Base-by-base conservation (phyloP, 2,888 invertebrate species). In the Druceiella hillmani region DNA sequence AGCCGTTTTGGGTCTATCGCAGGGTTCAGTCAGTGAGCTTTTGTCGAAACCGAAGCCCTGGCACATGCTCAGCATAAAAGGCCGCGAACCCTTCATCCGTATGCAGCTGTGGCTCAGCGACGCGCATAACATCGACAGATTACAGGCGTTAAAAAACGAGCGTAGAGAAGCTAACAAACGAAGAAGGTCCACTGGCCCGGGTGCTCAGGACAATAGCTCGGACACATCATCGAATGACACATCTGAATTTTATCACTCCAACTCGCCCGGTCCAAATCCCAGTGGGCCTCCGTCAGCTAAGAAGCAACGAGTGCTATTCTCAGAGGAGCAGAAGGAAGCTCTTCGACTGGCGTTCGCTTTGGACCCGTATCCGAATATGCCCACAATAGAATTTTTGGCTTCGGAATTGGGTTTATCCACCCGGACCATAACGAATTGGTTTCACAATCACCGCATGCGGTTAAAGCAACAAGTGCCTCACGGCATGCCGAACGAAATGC, bases 371-470 rank as follows among this genome's bases (percentile, higher is more conserved):
- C 99, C 99, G 0, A 94, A 92, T 61, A 88, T 94, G 55, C 87
- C 89, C 14, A 93, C 94, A 40, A 94, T 98, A 49, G 97, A 98
- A 61, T 93, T 93, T 57, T 75, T 99, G 40, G 94, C 97, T 17
- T 79, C 81, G 17, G 94, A 95, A 62, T 71, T 99, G 38, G 87
- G 85, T 5, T 75, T 99, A 25, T 90, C 93, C 4, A 87, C 94
- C 33, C 78, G 98, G 50, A 98, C 98, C 36, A 97, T 99, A 55
- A 95, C 95, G 43, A 99, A 99, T 66, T 99, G 99, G 99, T 99
- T 99, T 76, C 98, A 99, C 75, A 99, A 99, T 63, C 97, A 99
- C 62, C 83, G 99, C 53, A 99, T 99, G 93, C 79, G 99, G 45
- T 79, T 94, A 58, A 97, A 97, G 66, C 90, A 91, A 58, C 88